Base-by-base conservation (phyloP, 1,140 invertebrate species). In the Eubasilissa regina region DNA sequence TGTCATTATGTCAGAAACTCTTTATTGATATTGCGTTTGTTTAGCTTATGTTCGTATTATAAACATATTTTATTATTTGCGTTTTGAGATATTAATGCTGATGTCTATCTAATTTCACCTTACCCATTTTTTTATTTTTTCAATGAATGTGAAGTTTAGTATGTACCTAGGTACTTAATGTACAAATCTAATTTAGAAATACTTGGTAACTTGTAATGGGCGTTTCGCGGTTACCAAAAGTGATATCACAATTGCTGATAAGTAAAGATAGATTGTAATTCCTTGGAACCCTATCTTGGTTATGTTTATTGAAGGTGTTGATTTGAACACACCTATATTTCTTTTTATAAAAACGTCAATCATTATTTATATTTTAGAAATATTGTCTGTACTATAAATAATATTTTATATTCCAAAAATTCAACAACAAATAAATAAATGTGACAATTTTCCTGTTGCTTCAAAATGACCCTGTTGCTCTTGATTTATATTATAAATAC, bases 151-250 rank as follows among this genome's bases (percentile, higher is more conserved):
- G 3, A 66, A 25, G 25, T 53, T 35, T 6, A 35, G 17, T 56
- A 74, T 21, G 72, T 74, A 58, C 21, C 35, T 56, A 74, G 51
- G 25, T 74, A 10, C 17, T 4, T 47, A 7, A 15, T 56, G 43
- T 74, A 44, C 44, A 74, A 74, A 74, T 74, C 72, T 55, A 74
- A 74, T 74, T 56, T 74, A 74, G 35, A 58, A 74, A 74, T 74
- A 74, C 25, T 56, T 58, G 48, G 51, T 75, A 75, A 17, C 56
- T 60, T 21, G 44, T 13, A 62, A 78, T 78, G 77, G 77, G 77
- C 77, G 77, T 78, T 78, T 73, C 77, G 77, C 77, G 77, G 77
- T 78, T 78, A 56, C 19, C 21, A 12, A 17, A n/a, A 73, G 43
- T 74, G 77, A 78, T 78, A 74, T 58, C 77, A 51, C 56, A 19